Percentiles rank a stretch among this genome's conserved stretches.
phyloP scores from a whole-genome alignment of 2,113 vertebrate species.

The Vireo altiloquus region DNA sequence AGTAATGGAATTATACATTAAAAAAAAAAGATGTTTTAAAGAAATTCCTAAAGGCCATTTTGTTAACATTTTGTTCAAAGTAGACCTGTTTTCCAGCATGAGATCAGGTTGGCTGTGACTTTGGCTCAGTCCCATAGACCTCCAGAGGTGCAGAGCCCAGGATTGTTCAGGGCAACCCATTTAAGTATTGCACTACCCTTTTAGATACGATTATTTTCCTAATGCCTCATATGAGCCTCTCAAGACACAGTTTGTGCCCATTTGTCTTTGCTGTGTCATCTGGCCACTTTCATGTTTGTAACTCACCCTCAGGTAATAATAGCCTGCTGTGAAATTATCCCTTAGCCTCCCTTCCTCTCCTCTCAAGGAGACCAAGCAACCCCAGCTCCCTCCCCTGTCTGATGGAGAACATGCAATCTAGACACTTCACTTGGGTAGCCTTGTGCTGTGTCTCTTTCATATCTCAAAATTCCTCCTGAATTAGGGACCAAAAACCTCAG shows the following conservation, averaged over 20 bases:
- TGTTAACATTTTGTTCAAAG: not conserved
- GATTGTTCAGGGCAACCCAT: fast-evolving
- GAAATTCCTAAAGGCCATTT: not conserved
- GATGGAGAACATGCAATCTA: not conserved
- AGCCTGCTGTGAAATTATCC: not conserved
- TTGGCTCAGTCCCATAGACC: not conserved
- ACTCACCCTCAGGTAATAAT: not conserved
- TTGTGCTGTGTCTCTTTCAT: not conserved
- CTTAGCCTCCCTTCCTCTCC: not conserved
- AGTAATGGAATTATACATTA: not conserved
- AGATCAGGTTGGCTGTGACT: not conserved
- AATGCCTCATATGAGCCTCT: not conserved
- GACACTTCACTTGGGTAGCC: not conserved
- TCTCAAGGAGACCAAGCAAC: not conserved
- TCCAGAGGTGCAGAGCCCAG: not conserved
- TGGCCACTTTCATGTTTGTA: not conserved
- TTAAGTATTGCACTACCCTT: not conserved
- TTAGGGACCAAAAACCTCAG: not conserved
- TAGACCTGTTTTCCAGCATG: not conserved
- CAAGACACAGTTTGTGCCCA: not conserved
- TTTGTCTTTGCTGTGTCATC: not conserved
- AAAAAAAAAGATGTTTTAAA: not conserved
- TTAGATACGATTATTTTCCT: not conserved
- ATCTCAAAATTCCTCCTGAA: not conserved
- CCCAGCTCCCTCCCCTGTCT: not conserved